These are phyloP conservation scores for Chiloscyllium punctatum DNA, from an alignment of 2,797 vertebrate genomes.

Conservation along the genomic window DNA sequence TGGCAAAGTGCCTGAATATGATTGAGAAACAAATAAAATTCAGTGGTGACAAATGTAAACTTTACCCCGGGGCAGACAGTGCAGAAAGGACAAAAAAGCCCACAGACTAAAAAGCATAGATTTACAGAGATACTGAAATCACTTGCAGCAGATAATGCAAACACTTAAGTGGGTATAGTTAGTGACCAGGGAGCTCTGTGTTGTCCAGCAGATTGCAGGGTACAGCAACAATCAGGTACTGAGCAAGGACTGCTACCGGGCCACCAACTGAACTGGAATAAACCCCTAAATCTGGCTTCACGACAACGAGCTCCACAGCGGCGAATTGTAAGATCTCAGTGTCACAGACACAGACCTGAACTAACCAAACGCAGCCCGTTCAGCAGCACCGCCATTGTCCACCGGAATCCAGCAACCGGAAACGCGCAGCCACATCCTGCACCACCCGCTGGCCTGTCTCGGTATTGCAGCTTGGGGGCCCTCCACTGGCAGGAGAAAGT, in stretches of 20 bases:
- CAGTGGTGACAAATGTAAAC: background rate
- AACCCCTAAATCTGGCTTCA: background rate
- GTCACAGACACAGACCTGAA: background rate
- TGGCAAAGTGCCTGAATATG: background rate
- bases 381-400: background rate
- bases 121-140: background rate
- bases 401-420: background rate
- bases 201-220: background rate
- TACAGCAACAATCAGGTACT: background rate
- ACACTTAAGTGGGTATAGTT: background rate
- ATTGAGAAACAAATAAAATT: background rate
- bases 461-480: background rate
- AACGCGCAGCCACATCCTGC: background rate
- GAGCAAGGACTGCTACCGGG: background rate
- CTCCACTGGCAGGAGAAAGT: too few relatives aligned
- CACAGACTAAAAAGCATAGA: too few relatives aligned
- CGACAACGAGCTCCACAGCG: background rate
- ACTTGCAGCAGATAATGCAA: too few relatives aligned
- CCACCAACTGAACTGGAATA: background rate
- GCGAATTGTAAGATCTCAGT: background rate
- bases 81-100: background rate
- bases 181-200: background rate
- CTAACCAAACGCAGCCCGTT: background rate
- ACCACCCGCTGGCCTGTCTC: background rate
- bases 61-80: too few relatives aligned